Base-by-base conservation (phyloP, 2,113 vertebrate species). In the Hippocampus zosterae region DNA sequence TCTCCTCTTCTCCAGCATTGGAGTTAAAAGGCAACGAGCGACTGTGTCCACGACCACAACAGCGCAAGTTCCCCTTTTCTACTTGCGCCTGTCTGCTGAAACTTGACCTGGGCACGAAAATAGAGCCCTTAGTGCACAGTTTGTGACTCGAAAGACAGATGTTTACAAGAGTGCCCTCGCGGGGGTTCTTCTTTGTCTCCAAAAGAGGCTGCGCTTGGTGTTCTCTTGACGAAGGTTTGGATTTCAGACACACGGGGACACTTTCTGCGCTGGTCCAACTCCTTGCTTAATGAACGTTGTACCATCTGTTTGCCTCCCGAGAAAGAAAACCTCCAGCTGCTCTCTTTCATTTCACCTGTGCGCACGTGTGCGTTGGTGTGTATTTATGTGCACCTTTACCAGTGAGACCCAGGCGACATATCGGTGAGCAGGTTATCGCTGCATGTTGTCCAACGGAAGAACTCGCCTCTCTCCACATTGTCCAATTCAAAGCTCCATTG, bases 271-370 rank as follows among this genome's bases (percentile, higher is more conserved):
- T 84, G 84, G 75, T 76, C 66, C 41, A 66, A 68, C 73, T 74
- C 87, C 85, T 68, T 75, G 82, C 82, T 87, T 91, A 88, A 91
- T 92, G 92, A 90, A 87, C 80, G 74, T 68, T 8, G 23, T 29
- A 59, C 89, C 90, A 91, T 90, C 89, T 92, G 90, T 81, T 78
- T 60, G 60, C 82, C 85, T 85, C 84, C 62, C 70, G 69, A 76
- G 85, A 78, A 75, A 23, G 71, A 41, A 73, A 81, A 81, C 74
- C 81, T 77, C 81, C 90, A 89, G 83, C 84, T 89, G 87, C 83
- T 84, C 70, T 71, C 87, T 91, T 91, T 91, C 88, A 91, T 90
- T 88, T 85, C 80, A 75, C 73, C 81, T 76, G 80, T 19, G 57
- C 69, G 52, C 15, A n/a, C 73, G 3, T 63, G 63, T 68, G 41